phyloP scores from a whole-genome alignment of 2,888 invertebrate genomes.

The Xestia rhomboidea region DNA sequence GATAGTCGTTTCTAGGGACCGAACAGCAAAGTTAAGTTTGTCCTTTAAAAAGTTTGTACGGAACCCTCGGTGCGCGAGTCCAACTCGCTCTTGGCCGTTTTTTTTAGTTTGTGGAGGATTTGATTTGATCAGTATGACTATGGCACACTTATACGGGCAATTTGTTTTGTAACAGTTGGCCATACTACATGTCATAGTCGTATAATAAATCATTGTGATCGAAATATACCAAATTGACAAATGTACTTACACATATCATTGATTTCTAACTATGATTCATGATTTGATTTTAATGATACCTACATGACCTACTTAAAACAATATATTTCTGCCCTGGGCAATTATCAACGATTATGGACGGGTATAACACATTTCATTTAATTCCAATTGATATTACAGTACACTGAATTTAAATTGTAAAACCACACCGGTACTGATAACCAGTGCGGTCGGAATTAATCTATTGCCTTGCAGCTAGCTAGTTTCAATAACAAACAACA shows the following conservation, averaged over 20 bases:
- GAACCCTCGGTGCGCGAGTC: too few species aligned
- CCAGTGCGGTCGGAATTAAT: conserved; percentile 47
- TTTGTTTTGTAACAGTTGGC: background rate
- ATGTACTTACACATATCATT: background rate
- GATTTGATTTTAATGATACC: background rate
- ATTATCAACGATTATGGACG: conserved; percentile 13
- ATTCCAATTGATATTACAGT: conserved; percentile 28
- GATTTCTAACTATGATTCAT: background rate
- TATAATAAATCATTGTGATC: background rate
- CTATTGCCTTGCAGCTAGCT: conserved; percentile 27
- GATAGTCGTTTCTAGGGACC: too few species aligned
- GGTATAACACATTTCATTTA: conserved; percentile 18
- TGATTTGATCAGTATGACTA: background rate
- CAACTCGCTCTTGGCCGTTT: too few species aligned
- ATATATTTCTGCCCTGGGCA: background rate
- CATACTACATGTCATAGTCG: background rate
- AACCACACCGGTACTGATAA: conserved; percentile 46
- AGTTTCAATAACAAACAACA: conserved; percentile 50
- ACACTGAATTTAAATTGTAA: conserved; percentile 44
- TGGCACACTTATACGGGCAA: background rate
- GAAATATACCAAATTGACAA: background rate
- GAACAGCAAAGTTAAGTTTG: too few species aligned
- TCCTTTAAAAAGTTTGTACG: too few species aligned
- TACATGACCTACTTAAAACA: background rate
- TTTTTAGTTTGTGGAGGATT: background rate